A percentile compares a stretch with the other conserved stretches of the same genome.
These are phyloP conservation scores for Trinorchestia longiramus DNA, from an alignment of 1,140 invertebrate genomes.

Conservation along the genomic window DNA sequence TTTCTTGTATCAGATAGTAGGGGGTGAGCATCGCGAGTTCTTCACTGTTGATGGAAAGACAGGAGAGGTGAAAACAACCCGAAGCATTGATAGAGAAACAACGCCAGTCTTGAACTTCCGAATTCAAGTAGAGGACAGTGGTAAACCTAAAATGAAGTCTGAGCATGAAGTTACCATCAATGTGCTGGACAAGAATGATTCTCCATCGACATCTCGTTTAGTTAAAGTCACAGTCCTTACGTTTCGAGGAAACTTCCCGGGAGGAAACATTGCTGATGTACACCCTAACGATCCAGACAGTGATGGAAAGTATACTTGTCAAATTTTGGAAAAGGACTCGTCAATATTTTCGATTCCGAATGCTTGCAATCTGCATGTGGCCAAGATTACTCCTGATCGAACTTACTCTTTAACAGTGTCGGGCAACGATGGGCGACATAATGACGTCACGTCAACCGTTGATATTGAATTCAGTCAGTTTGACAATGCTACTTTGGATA, in stretches of 20 bases:
- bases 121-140: constrained; percentile 90
- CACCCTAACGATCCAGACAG: constrained; percentile 91
- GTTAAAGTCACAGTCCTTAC: constrained; percentile 84
- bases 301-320: constrained; percentile 88
- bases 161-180: constrained; percentile 82
- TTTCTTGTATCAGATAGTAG: constrained; percentile 84
- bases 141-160: constrained; percentile 83
- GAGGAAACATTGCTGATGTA: constrained; percentile 89
- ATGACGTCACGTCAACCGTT: constrained; percentile 85
- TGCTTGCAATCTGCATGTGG: constrained; percentile 81
- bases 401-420: constrained; percentile 79
- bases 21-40: constrained; percentile 81
- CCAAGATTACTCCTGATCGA: constrained; percentile 67
- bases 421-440: constrained; percentile 90
- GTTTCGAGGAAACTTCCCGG: constrained; percentile 77
- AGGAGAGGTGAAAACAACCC: constrained; percentile 83
- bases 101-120: constrained; percentile 81
- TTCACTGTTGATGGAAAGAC: constrained; percentile 83
- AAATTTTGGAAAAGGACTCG: constrained; percentile 75
- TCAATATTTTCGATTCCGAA: constrained; percentile 79
- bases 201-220: constrained; percentile 85
- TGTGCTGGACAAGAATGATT: constrained; percentile 91
- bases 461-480: constrained; percentile 85
- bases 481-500: constrained; percentile 83
- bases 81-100: constrained; percentile 84